These are phyloP conservation scores for Phyllostomus discolor DNA, from an alignment of 2,113 vertebrate genomes.

Conservation along the genomic window DNA sequence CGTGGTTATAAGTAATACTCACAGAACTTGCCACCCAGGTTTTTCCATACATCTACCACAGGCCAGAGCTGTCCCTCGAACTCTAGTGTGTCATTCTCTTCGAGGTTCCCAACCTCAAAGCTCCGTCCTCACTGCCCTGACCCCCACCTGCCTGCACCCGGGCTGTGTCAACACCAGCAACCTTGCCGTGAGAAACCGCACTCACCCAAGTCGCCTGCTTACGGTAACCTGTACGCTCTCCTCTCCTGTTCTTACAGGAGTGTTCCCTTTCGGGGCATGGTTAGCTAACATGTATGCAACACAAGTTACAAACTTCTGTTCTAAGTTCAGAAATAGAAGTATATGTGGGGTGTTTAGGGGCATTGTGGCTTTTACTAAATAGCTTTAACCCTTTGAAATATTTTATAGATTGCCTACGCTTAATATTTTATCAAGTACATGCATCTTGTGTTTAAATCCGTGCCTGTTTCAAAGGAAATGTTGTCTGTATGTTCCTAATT, in stretches of 20 bases:
- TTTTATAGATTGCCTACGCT: neutral
- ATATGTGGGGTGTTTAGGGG: neutral
- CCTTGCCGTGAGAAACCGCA: too few relatives aligned
- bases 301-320: neutral
- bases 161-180: neutral
- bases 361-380: neutral
- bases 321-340: neutral
- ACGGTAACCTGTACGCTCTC: too few relatives aligned
- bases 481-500: neutral
- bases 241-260: neutral
- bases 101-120: neutral
- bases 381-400: neutral
- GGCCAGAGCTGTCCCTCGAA: neutral
- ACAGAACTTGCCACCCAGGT: neutral
- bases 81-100: neutral
- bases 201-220: neutral
- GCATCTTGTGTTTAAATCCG: neutral
- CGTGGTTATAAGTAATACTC: neutral
- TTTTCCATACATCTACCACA: neutral
- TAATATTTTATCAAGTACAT: neutral
- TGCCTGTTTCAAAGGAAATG: neutral
- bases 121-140: neutral
- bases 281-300: neutral
- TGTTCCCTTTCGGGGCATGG: neutral
- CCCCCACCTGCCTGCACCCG: neutral